A percentile compares a stretch with the other conserved stretches of the same genome.
Conservation (phyloP, 2,113 vertebrate genomes). For the Tetrao urogallus region DNA sequence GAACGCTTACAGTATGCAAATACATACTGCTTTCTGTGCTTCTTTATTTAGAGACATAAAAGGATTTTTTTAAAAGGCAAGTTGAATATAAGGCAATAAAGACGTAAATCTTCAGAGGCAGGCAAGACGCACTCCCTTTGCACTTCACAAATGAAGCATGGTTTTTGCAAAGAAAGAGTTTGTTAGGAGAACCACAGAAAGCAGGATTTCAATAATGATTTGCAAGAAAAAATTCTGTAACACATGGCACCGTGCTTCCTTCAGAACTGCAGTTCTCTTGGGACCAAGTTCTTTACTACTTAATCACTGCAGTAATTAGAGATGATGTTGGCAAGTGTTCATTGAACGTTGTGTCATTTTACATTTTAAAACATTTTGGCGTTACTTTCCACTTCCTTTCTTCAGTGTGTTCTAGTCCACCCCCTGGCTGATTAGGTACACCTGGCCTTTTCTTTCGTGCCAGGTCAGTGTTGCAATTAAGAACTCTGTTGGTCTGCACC, state of each 20-base stretch:
- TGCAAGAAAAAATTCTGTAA: slow-evolving; percentile 64
- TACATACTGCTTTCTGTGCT: slow-evolving; percentile 50
- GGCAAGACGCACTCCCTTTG: slow-evolving; percentile 49
- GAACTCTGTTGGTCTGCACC: slow-evolving; percentile 21
- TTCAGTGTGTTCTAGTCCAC: neutral
- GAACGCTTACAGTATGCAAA: slow-evolving; percentile 68
- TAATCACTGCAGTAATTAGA: slow-evolving; percentile 77
- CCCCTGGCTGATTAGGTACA: slow-evolving; percentile 39
- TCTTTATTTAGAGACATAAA: slow-evolving; percentile 58
- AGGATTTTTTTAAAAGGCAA: slow-evolving; percentile 46
- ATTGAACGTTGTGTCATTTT: slow-evolving; percentile 45
- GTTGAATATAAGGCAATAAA: slow-evolving; percentile 60
- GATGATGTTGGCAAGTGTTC: slow-evolving; percentile 63
- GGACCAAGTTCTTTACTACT: slow-evolving; percentile 70
- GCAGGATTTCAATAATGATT: slow-evolving; percentile 67
- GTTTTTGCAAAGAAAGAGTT: slow-evolving; percentile 62
- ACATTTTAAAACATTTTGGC: slow-evolving; percentile 48
- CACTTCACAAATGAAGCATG: slow-evolving; percentile 65
- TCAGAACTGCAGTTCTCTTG: slow-evolving; percentile 64
- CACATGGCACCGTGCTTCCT: slow-evolving; percentile 70
- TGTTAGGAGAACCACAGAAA: slow-evolving; percentile 56
- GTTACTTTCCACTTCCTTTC: slow-evolving; percentile 28
- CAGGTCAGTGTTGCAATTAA: slow-evolving; percentile 50
- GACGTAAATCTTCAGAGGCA: slow-evolving; percentile 48
- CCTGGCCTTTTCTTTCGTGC: slow-evolving; percentile 49